Conservation (phyloP, 2,888 invertebrate genomes). For the Drosophila leonis region DNA sequence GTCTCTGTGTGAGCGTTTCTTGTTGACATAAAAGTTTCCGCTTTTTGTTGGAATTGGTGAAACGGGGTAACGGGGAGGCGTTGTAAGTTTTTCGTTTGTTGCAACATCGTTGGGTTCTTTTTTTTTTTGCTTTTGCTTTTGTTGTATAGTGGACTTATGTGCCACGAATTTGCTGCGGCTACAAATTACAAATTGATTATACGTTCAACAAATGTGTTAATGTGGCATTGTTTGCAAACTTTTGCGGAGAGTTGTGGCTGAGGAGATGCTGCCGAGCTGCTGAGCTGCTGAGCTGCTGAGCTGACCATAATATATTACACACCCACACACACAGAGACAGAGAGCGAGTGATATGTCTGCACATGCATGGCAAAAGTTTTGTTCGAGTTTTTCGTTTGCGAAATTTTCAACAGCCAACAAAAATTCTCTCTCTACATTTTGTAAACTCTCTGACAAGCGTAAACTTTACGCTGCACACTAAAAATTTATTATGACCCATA, state of each 20-base stretch:
- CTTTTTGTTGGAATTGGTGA: constrained; percentile 24
- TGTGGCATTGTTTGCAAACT: constrained; percentile 80
- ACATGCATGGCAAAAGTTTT: constrained; percentile 64
- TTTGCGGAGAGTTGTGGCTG: constrained; percentile 51
- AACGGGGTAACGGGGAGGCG: not conserved
- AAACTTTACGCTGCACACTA: constrained; percentile 62
- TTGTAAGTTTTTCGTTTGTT: constrained; percentile 41
- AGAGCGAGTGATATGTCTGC: constrained; percentile 69
- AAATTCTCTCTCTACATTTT: constrained; percentile 46
- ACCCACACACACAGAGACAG: constrained; percentile 22
- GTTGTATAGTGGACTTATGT: constrained; percentile 61
- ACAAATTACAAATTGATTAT: constrained; percentile 83
- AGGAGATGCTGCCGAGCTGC: constrained; percentile 5
- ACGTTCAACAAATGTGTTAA: constrained; percentile 82
- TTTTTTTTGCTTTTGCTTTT: constrained; percentile 9
- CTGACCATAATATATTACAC: constrained; percentile 76
- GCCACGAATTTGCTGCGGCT: constrained; percentile 78
- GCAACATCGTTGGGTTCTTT: constrained; percentile 29
- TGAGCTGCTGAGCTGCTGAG: constrained; percentile 26
- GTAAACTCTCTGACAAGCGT: constrained; percentile 73
- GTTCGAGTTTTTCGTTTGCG: constrained; percentile 50
- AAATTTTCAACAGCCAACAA: constrained; percentile 61
- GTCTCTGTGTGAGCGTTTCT: constrained; percentile 51
- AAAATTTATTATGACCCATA: constrained; percentile 71
- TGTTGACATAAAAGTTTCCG: constrained; percentile 74